Base-by-base conservation (phyloP, 64 coral and sea anemone species). In the Cladopsammia gracilis region DNA sequence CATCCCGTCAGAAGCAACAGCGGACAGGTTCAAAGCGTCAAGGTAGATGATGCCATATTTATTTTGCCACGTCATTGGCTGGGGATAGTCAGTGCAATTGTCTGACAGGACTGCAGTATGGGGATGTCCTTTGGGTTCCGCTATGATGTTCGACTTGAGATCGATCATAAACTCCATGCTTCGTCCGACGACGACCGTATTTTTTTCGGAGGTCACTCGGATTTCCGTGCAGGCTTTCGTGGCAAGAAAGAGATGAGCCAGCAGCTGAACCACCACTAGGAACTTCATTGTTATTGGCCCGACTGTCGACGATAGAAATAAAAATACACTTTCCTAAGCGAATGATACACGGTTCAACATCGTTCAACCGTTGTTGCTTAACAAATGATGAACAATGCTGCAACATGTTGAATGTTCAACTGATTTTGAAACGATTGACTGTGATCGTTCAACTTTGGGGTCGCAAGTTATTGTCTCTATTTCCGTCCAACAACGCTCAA, bases 211-310 rank as follows among this genome's bases (percentile, higher is more conserved):
- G 7, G 7, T 79, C 54, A 79, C 48, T 77, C 75, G 48, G 9
- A 77, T 77, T 48, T 77, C 75, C 13, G 75, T 77, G 56, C 75
- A 77, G 16, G 75, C 75, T 51, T 24, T 23, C 20, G 75, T 24
- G 48, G 20, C 50, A 16, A 77, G 75, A 77, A 77, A 56, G 3
- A 56, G 53, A 56, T 56, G 53, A 5, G 12, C 1, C 53, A 56
- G 53, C 12, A 56, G 12, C 53, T 56, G 53, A 56, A 56, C 12
- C 12, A 56, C 53, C 7, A 56, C 12, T 1, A 56, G 7, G 7
- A 56, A 56, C 53, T 7, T 56, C 53, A 56, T 56, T n/a, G n/a
- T n/a, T n/a, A n/a, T n/a, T 56, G 12, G 53, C 7, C 53, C 12
- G 7, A 12, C 53, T 56, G 53, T 10, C 12, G 53, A 56, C 5